phyloP scores from a whole-genome alignment of 2,113 vertebrate species.

The Hiodon alosoides region DNA sequence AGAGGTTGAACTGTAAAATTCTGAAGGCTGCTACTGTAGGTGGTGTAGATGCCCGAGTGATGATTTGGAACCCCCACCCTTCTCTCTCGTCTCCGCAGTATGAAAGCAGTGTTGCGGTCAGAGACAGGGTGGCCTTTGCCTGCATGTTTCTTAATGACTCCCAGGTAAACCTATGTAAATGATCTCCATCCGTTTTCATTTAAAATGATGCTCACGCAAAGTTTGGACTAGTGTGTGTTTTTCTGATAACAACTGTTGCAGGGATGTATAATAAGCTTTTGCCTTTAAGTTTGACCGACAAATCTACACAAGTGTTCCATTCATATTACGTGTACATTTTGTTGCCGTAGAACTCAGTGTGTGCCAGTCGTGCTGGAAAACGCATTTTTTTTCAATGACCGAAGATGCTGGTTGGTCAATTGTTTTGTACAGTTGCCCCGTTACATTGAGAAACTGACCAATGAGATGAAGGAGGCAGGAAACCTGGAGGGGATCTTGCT shows the following conservation, averaged over 20 bases:
- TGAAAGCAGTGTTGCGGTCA: slow-evolving; percentile 85
- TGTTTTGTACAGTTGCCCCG: slow-evolving; percentile 71
- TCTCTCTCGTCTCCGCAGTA: slow-evolving; percentile 61
- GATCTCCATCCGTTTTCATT: background rate
- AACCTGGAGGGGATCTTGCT: slow-evolving; percentile 95
- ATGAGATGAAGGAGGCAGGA: slow-evolving; percentile 91
- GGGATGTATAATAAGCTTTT: no score
- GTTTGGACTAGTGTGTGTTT: no score
- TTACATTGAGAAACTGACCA: slow-evolving; percentile 91
- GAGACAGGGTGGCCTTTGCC: slow-evolving; percentile 93
- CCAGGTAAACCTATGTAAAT: slow-evolving; percentile 68
- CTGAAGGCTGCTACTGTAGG: no score
- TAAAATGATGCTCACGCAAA: no score
- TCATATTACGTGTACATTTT: no score
- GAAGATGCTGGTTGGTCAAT: background rate
- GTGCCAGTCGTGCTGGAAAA: background rate
- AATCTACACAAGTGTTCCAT: no score
- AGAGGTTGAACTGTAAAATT: no score
- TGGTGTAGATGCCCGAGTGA: no score
- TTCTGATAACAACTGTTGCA: no score
- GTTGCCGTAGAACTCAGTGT: background rate
- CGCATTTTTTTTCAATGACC: background rate
- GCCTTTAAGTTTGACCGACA: no score
- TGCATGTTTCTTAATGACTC: slow-evolving; percentile 90
- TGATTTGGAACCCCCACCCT: background rate